phyloP scores from a whole-genome alignment of 1,140 invertebrate species.

The Physella acuta region DNA sequence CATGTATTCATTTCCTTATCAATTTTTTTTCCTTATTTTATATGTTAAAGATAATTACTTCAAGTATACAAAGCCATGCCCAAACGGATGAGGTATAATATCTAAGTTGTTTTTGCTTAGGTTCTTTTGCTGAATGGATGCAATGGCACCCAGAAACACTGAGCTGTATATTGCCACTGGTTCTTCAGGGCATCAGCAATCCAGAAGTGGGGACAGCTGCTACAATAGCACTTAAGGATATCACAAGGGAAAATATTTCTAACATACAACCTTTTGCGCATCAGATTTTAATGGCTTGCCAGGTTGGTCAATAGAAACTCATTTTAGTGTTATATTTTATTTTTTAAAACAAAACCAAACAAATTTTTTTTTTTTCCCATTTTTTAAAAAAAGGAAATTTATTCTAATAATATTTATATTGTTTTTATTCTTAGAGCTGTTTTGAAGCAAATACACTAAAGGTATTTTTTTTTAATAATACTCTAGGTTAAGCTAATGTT shows the following conservation, averaged over 20 bases:
- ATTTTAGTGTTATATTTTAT: constrained; percentile 3
- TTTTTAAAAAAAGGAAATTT: no score
- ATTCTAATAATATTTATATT: no score
- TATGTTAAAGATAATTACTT: no score
- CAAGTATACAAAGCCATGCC: no score
- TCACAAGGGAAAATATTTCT: constrained; percentile 75
- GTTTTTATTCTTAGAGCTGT: constrained; percentile 57
- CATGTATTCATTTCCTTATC: no score
- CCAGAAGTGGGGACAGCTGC: constrained; percentile 74
- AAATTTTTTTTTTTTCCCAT: no score
- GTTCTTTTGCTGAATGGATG: constrained; percentile 82
- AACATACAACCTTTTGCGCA: constrained; percentile 73
- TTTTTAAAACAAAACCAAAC: no score
- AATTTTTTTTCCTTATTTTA: no score
- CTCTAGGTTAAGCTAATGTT: no score
- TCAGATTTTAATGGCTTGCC: constrained; percentile 69
- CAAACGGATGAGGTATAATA: no score
- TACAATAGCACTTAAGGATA: constrained; percentile 83
- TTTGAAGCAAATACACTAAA: constrained; percentile 64
- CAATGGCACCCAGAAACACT: constrained; percentile 67
- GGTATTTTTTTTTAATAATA: constrained; percentile 26
- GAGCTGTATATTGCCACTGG: constrained; percentile 66
- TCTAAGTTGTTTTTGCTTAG: constrained; percentile 48
- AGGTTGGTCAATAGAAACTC: constrained; percentile 45
- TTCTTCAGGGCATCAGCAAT: constrained; percentile 71